phyloP scores from a whole-genome alignment of 2,888 invertebrate genomes.

The Leptinotarsa tumamoca region DNA sequence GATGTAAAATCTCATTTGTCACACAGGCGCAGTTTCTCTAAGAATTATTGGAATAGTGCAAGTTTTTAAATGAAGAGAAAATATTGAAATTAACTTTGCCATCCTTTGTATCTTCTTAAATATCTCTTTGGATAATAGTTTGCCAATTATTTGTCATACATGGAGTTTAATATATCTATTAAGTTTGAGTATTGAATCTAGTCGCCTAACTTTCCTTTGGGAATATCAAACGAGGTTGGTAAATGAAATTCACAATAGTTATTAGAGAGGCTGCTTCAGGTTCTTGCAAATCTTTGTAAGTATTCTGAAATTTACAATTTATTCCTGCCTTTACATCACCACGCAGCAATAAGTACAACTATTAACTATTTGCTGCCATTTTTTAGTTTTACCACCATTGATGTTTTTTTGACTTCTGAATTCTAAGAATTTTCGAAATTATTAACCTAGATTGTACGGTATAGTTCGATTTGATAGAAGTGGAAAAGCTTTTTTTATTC shows the following conservation, averaged over 20 bases:
- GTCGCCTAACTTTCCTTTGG: too few relatives aligned
- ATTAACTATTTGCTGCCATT: constrained; percentile 1
- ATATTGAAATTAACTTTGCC: too few relatives aligned
- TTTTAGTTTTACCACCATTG: not conserved
- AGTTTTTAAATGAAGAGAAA: too few relatives aligned
- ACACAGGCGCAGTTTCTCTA: constrained; percentile 33
- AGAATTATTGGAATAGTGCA: not conserved
- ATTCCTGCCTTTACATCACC: not conserved
- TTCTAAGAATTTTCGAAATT: not conserved
- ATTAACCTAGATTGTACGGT: not conserved
- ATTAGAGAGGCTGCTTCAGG: not conserved
- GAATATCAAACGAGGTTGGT: too few relatives aligned
- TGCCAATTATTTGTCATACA: too few relatives aligned
- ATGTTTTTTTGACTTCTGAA: not conserved
- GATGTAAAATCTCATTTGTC: constrained; percentile 8
- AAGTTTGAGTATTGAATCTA: too few relatives aligned
- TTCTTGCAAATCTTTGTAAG: not conserved
- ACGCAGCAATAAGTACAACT: not conserved
- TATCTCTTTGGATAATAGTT: too few relatives aligned
- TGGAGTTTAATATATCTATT: too few relatives aligned
- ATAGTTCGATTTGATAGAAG: constrained; percentile 3
- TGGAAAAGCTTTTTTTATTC: constrained; percentile 16
- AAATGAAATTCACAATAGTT: not conserved
- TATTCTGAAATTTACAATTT: constrained; percentile 8
- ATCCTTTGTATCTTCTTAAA: too few relatives aligned